Conservation (phyloP, 2,113 vertebrate genomes). For the Chrysochloris asiatica region DNA sequence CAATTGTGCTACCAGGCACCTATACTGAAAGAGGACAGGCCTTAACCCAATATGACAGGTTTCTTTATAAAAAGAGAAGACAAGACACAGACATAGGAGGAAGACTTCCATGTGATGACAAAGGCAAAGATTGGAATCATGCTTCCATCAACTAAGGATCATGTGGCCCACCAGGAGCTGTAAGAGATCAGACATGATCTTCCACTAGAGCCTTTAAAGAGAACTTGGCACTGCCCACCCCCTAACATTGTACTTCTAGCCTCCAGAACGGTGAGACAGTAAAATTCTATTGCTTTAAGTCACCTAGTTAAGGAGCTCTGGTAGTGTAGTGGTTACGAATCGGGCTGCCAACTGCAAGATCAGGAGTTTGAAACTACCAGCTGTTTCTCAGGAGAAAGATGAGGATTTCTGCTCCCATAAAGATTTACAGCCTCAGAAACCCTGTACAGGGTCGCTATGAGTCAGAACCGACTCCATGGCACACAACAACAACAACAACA, state of each 20-base stretch:
- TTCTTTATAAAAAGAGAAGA: neutral
- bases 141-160: neutral
- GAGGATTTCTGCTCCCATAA: too few relatives aligned
- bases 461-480: too few relatives aligned
- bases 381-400: too few relatives aligned
- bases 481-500: too few relatives aligned
- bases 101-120: neutral
- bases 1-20: neutral
- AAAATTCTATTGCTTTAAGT: neutral
- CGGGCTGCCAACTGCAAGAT: too few relatives aligned
- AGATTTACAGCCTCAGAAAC: too few relatives aligned
- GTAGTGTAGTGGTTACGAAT: too few relatives aligned
- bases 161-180: neutral
- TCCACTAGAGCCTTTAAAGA: neutral
- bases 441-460: too few relatives aligned
- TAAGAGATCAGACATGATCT: neutral
- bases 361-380: too few relatives aligned
- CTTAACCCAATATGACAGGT: neutral
- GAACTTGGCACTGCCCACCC: neutral
- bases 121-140: neutral
- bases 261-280: neutral
- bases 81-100: neutral
- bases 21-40: neutral
- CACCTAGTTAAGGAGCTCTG: too few relatives aligned
- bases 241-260: neutral